Conservation (phyloP, 2,113 vertebrate species). For the Notarius quadriscutis region DNA sequence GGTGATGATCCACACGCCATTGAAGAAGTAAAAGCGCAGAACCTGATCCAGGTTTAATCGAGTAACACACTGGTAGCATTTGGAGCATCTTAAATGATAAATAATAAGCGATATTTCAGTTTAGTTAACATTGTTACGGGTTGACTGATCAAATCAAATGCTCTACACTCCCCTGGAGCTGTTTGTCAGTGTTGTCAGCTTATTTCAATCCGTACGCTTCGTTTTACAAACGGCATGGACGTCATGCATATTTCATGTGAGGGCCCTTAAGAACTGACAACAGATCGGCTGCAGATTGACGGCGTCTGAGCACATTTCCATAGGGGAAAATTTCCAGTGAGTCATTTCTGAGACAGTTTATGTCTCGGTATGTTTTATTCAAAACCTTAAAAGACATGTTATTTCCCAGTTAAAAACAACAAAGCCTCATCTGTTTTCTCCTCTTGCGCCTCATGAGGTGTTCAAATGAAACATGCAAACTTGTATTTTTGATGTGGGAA, state of each 20-base stretch:
- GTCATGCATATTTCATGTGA: slow-evolving; percentile 45
- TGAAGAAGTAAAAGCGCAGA: background rate
- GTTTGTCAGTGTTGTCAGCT: slow-evolving; percentile 6
- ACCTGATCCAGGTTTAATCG: background rate
- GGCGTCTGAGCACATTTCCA: slow-evolving; percentile 38
- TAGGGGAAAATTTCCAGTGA: slow-evolving; percentile 57
- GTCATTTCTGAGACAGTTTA: slow-evolving; percentile 48
- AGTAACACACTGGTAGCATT: background rate
- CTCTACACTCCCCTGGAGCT: background rate
- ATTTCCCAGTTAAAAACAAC: slow-evolving; percentile 64
- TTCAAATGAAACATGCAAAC: background rate
- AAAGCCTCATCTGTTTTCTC: background rate
- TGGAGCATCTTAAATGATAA: background rate
- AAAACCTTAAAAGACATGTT: slow-evolving; percentile 68
- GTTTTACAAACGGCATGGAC: background rate
- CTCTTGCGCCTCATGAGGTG: background rate
- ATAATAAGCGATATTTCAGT: background rate
- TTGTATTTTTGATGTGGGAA: background rate
- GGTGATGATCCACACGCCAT: slow-evolving; percentile 26
- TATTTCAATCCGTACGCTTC: background rate
- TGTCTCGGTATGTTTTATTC: slow-evolving; percentile 72
- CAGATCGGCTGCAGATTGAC: slow-evolving; percentile 33
- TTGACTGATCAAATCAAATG: background rate
- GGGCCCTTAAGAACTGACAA: slow-evolving; percentile 39
- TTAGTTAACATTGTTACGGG: too few species aligned